A percentile compares a stretch with the other conserved stretches of the same genome.
Conservation (phyloP, 2,113 vertebrate species). For the Crocuta crocuta region DNA sequence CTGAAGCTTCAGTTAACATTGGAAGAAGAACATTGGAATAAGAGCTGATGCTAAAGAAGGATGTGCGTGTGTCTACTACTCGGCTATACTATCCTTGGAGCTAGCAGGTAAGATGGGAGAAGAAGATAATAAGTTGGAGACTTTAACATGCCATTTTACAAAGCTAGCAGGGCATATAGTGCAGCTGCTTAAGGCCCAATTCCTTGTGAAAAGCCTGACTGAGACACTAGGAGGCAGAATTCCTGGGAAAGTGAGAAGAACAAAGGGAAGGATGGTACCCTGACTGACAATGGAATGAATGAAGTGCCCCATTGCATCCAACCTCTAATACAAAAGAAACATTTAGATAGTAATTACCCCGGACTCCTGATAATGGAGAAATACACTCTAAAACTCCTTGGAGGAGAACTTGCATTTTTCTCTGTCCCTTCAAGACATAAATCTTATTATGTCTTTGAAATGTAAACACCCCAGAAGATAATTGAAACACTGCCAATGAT, state of each 20-base stretch:
- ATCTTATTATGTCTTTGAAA: not conserved
- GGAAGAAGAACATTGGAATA: not conserved
- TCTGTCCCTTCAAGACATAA: not conserved
- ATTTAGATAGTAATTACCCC: not conserved
- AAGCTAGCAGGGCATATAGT: not conserved
- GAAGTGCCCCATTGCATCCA: not conserved
- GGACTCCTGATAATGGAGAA: not conserved
- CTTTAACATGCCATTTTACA: not conserved
- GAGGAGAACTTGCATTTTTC: not conserved
- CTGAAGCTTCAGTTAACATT: not conserved
- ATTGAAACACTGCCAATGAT: not conserved
- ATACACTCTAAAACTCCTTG: not conserved
- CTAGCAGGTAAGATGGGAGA: not conserved
- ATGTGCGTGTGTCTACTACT: not conserved
- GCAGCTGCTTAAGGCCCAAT: not conserved
- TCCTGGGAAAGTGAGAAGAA: not conserved
- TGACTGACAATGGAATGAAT: not conserved
- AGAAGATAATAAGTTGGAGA: not conserved
- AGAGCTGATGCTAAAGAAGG: not conserved
- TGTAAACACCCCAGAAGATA: not conserved
- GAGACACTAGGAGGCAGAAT: not conserved
- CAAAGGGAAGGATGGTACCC: not conserved
- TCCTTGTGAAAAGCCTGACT: not conserved
- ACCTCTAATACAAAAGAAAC: not conserved
- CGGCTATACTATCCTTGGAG: not conserved